Evolutionary conservation across 2,888 invertebrate genomes (phyloP).

Genomic region (Ormyrus pomaceus): DNA sequence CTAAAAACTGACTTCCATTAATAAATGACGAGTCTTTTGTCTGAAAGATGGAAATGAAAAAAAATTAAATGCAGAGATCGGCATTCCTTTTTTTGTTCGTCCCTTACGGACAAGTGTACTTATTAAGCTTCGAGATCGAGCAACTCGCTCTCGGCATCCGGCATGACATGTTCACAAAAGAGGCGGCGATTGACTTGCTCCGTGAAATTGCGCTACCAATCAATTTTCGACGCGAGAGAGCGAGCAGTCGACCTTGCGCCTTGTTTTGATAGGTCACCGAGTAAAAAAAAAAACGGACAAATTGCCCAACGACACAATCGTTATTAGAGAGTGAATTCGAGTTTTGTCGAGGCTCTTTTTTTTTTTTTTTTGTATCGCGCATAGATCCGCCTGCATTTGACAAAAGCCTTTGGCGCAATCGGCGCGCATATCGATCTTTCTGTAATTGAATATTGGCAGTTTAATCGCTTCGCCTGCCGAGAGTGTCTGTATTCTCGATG

Average conservation of each 20-base stretch:
- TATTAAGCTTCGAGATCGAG: background rate
- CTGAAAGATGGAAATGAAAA: background rate
- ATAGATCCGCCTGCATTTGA: background rate
- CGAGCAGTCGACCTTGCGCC: constrained; percentile 23
- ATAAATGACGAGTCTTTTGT: too few relatives aligned
- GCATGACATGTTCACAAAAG: constrained; percentile 7
- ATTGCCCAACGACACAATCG: constrained; percentile 23
- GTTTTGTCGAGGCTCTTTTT: constrained; percentile 9
- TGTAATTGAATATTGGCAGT: constrained; percentile 21
- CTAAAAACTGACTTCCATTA: too few relatives aligned
- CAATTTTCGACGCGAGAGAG: constrained; percentile 29
- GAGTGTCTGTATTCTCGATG: background rate
- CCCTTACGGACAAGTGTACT: background rate
- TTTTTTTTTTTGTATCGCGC: background rate
- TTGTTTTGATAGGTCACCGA: constrained; percentile 33
- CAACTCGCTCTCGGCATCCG: constrained; percentile 21
- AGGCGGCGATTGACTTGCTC: background rate
- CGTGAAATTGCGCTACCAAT: constrained; percentile 40
- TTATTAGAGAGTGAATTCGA: constrained; percentile 23
- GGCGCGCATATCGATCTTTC: background rate
- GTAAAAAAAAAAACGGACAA: background rate
- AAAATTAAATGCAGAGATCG: background rate
- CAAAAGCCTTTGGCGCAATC: too few relatives aligned
- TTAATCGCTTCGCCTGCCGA: background rate
- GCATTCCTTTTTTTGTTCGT: background rate